These are phyloP conservation scores for Aleiodes alternator DNA, from an alignment of 2,888 invertebrate genomes.

Conservation along the genomic window DNA sequence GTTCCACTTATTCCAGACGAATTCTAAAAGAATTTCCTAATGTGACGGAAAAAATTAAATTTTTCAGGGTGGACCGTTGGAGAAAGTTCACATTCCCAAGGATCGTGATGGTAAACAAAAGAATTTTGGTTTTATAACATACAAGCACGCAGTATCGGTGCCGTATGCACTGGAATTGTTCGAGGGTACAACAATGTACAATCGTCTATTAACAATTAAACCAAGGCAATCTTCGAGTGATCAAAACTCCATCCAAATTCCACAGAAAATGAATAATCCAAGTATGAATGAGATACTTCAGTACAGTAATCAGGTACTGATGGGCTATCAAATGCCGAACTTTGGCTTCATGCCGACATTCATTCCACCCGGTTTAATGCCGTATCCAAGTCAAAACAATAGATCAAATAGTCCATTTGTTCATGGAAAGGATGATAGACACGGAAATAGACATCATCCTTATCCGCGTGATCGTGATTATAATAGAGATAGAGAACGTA, in stretches of 20 bases:
- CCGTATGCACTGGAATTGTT: conserved; percentile 86
- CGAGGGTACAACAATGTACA: conserved; percentile 83
- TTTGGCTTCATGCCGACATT: conserved; percentile 46
- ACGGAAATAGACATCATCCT: conserved; percentile 51
- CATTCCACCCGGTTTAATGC: conserved; percentile 51
- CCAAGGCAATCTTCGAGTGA: conserved; percentile 49
- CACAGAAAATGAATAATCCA: conserved; percentile 48
- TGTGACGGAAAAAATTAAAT: conserved; percentile 36
- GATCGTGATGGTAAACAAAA: conserved; percentile 84
- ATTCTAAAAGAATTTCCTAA: neutral
- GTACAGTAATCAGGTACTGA: conserved; percentile 63
- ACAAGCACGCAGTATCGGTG: conserved; percentile 85
- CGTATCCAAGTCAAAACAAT: conserved; percentile 59
- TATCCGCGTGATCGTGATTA: conserved; percentile 53
- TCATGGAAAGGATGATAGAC: conserved; percentile 49
- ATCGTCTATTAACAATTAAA: conserved; percentile 78
- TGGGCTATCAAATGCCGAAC: conserved; percentile 55
- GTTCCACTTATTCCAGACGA: too few relatives aligned
- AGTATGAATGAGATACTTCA: conserved; percentile 58
- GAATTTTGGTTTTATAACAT: conserved; percentile 87
- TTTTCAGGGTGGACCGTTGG: conserved; percentile 86
- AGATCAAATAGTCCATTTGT: conserved; percentile 44
- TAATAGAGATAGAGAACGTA: conserved; percentile 49
- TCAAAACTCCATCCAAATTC: conserved; percentile 53
- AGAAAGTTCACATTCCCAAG: conserved; percentile 85